Percentiles rank a stretch among this genome's conserved stretches.
These are phyloP conservation scores for Scaptomyza pallida DNA, from an alignment of 1,140 invertebrate genomes.

Conservation along the genomic window DNA sequence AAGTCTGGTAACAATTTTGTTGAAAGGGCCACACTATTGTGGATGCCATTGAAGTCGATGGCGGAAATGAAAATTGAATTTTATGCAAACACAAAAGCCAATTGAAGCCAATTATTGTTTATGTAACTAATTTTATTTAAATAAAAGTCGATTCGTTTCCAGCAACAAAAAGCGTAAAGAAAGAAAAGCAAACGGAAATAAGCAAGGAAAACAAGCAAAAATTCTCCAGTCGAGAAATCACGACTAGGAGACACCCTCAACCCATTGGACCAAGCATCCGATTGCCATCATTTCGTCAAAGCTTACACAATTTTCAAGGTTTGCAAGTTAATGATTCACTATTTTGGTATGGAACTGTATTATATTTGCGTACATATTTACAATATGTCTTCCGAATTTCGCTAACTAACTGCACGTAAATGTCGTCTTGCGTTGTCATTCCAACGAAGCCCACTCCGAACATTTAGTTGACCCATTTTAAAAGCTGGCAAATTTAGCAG, in stretches of 20 bases:
- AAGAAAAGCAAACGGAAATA: neutral
- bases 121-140: constrained; percentile 77
- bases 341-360: too few species aligned
- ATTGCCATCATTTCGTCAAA: too few species aligned
- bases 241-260: too few species aligned
- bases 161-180: constrained; percentile 6
- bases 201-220: neutral
- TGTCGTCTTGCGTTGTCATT: neutral
- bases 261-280: too few species aligned
- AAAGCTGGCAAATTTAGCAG: constrained; percentile 14
- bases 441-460: constrained; percentile 2
- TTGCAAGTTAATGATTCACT: too few species aligned
- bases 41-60: constrained; percentile 42
- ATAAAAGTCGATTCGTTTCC: constrained; percentile 54
- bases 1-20: neutral
- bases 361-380: too few species aligned
- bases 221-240: too few species aligned
- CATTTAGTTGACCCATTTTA: constrained; percentile 49
- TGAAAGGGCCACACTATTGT: constrained; percentile 33
- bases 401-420: constrained; percentile 34
- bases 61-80: constrained; percentile 72
- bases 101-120: constrained; percentile 76
- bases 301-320: too few species aligned
- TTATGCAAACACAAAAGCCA: constrained; percentile 71
- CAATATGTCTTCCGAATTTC: constrained; percentile 30